These are phyloP conservation scores for Microctonus brassicae DNA, from an alignment of 2,888 invertebrate genomes.

Conservation along the genomic window DNA sequence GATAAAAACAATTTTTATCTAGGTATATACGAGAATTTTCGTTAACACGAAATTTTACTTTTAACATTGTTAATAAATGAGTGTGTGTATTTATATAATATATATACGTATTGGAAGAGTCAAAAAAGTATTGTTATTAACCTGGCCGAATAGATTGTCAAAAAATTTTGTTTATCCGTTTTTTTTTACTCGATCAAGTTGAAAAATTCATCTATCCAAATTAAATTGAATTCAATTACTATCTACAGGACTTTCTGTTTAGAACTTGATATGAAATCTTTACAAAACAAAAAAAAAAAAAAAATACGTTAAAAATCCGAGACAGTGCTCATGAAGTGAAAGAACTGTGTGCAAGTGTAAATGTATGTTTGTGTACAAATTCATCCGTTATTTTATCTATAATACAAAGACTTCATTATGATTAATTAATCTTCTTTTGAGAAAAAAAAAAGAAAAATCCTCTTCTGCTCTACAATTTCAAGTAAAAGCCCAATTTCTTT, in stretches of 20 bases:
- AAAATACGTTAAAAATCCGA: not conserved
- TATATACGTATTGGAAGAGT: conserved; percentile 10
- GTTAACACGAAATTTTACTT: not conserved
- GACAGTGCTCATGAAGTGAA: not conserved
- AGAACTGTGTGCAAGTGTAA: not conserved
- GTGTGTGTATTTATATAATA: not conserved
- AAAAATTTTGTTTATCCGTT: not conserved
- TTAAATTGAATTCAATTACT: not conserved
- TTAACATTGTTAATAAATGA: not conserved
- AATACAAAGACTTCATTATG: conserved; percentile 9
- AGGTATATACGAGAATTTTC: not conserved
- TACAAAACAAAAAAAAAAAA: too few relatives aligned
- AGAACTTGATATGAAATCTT: too few relatives aligned
- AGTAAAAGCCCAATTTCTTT: not conserved
- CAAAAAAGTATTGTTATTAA: not conserved
- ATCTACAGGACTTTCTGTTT: not conserved
- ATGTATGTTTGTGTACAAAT: not conserved
- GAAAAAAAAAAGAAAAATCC: not conserved
- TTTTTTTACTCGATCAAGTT: not conserved
- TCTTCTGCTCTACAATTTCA: not conserved
- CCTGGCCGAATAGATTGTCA: conserved; percentile 3
- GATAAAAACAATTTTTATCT: not conserved
- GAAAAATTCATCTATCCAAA: not conserved
- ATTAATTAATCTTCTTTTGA: not conserved
- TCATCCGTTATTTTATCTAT: conserved; percentile 8